Conservation (phyloP, 2,888 invertebrate genomes). For the Hypsopygia costalis region DNA sequence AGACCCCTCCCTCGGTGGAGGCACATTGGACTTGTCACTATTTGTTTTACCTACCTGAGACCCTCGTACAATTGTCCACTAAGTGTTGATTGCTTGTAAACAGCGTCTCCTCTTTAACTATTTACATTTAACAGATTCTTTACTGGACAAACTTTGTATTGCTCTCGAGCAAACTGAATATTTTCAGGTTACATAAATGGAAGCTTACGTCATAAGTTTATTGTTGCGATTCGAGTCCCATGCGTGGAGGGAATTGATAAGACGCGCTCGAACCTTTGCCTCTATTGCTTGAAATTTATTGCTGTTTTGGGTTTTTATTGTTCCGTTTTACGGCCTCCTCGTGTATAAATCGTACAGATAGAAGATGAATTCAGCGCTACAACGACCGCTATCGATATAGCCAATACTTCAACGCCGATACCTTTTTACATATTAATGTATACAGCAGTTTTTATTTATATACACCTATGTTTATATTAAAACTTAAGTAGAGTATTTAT, state of each 20-base stretch:
- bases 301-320: slow-evolving; percentile 82
- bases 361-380: slow-evolving; percentile 73
- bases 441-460: slow-evolving; percentile 12
- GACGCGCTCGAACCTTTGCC: slow-evolving; percentile 77
- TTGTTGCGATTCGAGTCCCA: slow-evolving; percentile 66
- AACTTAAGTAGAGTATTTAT: slow-evolving; percentile 11
- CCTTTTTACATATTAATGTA: slow-evolving; percentile 42
- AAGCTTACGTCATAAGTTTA: slow-evolving; percentile 72
- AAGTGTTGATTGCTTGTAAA: slow-evolving; percentile 78
- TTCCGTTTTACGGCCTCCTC: slow-evolving; percentile 80
- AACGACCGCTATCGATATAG: slow-evolving; percentile 68
- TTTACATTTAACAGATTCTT: slow-evolving; percentile 36
- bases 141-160: slow-evolving; percentile 18
- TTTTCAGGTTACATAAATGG: slow-evolving; percentile 27
- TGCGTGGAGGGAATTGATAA: slow-evolving; percentile 79
- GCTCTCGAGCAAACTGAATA: slow-evolving; percentile 15
- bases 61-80: slow-evolving; percentile 71
- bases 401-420: slow-evolving; percentile 48
- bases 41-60: slow-evolving; percentile 73
- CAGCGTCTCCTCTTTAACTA: slow-evolving; percentile 57
- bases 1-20: slow-evolving; percentile 61
- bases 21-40: slow-evolving; percentile 57
- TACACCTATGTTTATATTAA: neutral
- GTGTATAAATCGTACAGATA: slow-evolving; percentile 78
- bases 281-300: slow-evolving; percentile 81